These are phyloP conservation scores for Syngnathus typhle DNA, from an alignment of 2,113 vertebrate species.

Conservation along the genomic window DNA sequence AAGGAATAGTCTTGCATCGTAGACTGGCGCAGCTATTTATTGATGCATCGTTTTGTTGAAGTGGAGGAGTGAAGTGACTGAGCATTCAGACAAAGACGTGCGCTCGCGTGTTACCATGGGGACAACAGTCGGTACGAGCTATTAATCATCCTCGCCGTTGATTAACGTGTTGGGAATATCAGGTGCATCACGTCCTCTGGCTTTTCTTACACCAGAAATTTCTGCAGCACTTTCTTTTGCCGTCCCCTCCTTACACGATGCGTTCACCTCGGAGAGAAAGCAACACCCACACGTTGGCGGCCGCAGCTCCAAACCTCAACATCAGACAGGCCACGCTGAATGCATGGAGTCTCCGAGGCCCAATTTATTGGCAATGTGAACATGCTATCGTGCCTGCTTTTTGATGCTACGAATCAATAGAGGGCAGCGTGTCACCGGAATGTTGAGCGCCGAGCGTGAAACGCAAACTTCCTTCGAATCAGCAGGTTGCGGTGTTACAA, in stretches of 20 bases:
- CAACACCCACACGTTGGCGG: constrained; percentile 17
- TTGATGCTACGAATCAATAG: neutral
- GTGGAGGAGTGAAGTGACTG: neutral
- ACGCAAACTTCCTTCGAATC: neutral
- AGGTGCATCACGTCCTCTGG: constrained; percentile 1
- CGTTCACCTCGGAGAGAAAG: neutral
- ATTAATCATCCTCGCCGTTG: neutral
- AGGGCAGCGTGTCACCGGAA: neutral
- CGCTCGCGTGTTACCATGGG: neutral
- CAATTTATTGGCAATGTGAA: neutral
- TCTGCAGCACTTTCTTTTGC: neutral
- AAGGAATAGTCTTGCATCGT: too few relatives aligned
- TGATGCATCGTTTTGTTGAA: neutral
- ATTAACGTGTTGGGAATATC: neutral
- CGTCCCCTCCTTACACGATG: neutral
- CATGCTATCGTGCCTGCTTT: neutral
- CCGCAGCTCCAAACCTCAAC: constrained; percentile 10
- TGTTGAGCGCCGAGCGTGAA: neutral
- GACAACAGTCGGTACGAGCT: neutral
- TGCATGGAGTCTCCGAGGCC: constrained; percentile 6
- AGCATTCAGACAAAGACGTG: neutral
- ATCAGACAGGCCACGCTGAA: neutral
- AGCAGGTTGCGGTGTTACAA: neutral
- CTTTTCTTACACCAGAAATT: neutral
- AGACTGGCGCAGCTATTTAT: neutral